A percentile compares a stretch with the other conserved stretches of the same genome.
Evolutionary conservation across 1,140 invertebrate genomes (phyloP).

Genomic region (Rhizoglyphus robini): DNA sequence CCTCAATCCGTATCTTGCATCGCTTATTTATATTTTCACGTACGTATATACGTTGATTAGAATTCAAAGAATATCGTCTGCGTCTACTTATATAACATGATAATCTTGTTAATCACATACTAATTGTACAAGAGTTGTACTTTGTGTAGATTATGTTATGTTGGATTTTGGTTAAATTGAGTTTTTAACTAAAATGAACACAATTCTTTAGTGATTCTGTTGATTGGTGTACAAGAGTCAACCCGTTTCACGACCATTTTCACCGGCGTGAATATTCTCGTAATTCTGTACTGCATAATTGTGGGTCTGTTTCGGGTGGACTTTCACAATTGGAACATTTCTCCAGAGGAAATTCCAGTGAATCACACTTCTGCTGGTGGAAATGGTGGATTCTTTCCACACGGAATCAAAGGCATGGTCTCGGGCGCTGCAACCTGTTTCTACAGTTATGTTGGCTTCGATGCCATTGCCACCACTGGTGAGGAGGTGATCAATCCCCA

Average conservation of each 20-base stretch:
- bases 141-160: constrained; percentile 30
- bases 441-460: constrained; percentile 79
- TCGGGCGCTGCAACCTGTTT: constrained; percentile 76
- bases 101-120: too few species aligned
- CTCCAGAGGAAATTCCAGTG: background rate
- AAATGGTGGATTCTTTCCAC: constrained; percentile 63
- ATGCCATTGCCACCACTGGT: constrained; percentile 65
- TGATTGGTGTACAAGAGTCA: constrained; percentile 71
- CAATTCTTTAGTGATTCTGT: constrained; percentile 49
- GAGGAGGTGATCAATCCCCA: constrained; percentile 81
- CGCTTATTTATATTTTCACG: too few species aligned
- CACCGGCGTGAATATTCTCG: constrained; percentile 64
- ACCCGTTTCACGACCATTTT: constrained; percentile 77
- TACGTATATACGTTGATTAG: too few species aligned
- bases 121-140: constrained; percentile 57
- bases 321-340: constrained; percentile 53
- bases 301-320: constrained; percentile 66
- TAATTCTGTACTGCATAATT: constrained; percentile 66
- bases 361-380: constrained; percentile 23
- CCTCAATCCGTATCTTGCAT: constrained; percentile 33
- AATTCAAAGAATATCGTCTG: too few species aligned
- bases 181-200: too few species aligned
- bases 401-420: constrained; percentile 32
- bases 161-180: background rate
- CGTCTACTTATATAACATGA: too few species aligned